A percentile compares a stretch with the other conserved stretches of the same genome.
Evolutionary conservation across 2,888 invertebrate genomes (phyloP).

Genomic region (Punctoribates punctum): DNA sequence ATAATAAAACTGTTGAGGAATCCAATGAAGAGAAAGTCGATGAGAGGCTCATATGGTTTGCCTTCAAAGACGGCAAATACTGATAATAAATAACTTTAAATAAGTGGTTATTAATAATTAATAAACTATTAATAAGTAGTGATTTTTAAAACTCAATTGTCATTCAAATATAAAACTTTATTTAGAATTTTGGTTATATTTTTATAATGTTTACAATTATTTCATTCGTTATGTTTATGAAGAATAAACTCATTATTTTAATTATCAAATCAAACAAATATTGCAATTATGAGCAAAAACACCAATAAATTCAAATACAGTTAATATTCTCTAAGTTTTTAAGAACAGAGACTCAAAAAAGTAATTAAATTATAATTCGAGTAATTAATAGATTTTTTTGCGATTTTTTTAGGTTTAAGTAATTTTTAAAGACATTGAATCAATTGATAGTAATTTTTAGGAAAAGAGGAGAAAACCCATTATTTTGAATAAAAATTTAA

Average conservation of each 20-base stretch:
- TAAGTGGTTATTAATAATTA: too few relatives aligned
- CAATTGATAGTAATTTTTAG: too few relatives aligned
- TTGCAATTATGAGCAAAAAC: constrained; percentile 18
- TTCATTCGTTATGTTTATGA: not conserved
- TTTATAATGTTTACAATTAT: not conserved
- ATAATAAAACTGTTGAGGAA: not conserved
- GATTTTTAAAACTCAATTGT: not conserved
- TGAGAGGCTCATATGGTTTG: too few relatives aligned
- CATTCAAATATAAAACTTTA: constrained; percentile 22
- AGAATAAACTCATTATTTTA: constrained; percentile 26
- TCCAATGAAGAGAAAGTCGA: not conserved
- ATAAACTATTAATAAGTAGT: too few relatives aligned
- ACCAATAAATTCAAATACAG: constrained; percentile 24
- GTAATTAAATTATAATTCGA: not conserved
- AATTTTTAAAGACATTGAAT: not conserved
- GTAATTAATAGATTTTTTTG: not conserved
- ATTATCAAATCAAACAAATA: constrained; percentile 15
- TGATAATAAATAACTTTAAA: too few relatives aligned
- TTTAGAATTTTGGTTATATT: constrained; percentile 1
- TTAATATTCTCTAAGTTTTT: constrained; percentile 14
- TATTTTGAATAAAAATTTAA: not conserved
- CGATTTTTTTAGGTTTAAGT: not conserved
- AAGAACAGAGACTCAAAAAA: not conserved
- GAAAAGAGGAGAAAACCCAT: too few relatives aligned
- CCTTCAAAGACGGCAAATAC: too few relatives aligned